A percentile compares a stretch with the other conserved stretches of the same genome.
These are phyloP conservation scores for Pelosia muscerda DNA, from an alignment of 2,888 invertebrate species.

Conservation along the genomic window DNA sequence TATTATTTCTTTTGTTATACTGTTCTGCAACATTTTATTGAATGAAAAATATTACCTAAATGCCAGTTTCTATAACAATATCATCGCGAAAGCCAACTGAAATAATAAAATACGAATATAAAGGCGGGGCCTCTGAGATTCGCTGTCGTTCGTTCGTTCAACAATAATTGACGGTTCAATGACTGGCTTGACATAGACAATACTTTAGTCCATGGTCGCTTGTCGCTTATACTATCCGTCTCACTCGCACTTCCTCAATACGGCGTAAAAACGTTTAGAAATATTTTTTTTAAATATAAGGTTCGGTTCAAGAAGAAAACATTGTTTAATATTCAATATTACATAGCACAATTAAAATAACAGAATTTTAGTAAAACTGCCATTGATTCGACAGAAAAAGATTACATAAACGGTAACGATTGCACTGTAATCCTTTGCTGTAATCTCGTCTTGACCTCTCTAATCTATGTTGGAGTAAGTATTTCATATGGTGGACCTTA, in stretches of 20 bases:
- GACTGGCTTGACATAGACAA: slow-evolving; percentile 69
- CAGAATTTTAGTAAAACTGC: too few relatives aligned
- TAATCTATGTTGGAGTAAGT: too few relatives aligned
- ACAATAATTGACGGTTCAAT: slow-evolving; percentile 75
- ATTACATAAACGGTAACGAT: too few relatives aligned
- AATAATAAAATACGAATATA: slow-evolving; percentile 76
- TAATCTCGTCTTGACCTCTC: too few relatives aligned
- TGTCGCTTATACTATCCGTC: slow-evolving; percentile 22
- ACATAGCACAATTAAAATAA: too few relatives aligned
- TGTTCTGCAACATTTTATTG: slow-evolving; percentile 24
- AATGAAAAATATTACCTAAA: slow-evolving; percentile 70
- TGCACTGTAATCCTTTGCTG: too few relatives aligned
- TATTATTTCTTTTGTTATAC: slow-evolving; percentile 28
- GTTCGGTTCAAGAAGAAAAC: neutral
- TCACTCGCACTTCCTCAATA: slow-evolving; percentile 32
- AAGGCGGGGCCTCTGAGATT: slow-evolving; percentile 83
- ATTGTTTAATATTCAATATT: neutral
- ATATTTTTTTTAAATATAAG: neutral
- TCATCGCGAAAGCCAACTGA: slow-evolving; percentile 80
- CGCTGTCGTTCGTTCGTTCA: slow-evolving; percentile 80
- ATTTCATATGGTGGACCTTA: neutral
- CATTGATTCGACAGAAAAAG: too few relatives aligned
- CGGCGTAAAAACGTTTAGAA: slow-evolving; percentile 39
- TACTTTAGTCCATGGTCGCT: slow-evolving; percentile 37
- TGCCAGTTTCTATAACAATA: slow-evolving; percentile 73